Base-by-base conservation (phyloP, 2,888 invertebrate species). In the Vesta saturnalis region DNA sequence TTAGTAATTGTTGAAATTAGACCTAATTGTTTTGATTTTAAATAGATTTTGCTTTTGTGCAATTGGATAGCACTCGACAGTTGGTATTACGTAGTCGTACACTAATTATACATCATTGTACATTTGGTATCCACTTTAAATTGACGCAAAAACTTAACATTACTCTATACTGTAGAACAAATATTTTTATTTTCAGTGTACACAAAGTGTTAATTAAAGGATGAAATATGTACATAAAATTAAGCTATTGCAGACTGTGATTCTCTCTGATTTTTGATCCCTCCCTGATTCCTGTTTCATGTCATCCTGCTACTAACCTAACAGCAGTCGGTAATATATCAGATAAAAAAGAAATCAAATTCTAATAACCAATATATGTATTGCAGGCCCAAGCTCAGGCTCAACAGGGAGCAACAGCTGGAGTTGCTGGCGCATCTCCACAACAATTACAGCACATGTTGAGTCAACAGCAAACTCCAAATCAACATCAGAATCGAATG, bases 361-460 rank as follows among this genome's bases (percentile, higher is more conserved):
- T 16, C 30, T 22, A 47, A 30, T 15, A 1, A n/a, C n/a, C n/a
- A n/a, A n/a, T 14, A 55, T 23, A 56, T 67, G 56, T 68, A 71
- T 74, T 80, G 73, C 73, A 81, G 73, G 81, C 81, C 54, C 83
- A 83, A 70, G 72, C 72, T 16, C 75, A 74, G 66, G 73, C 73
- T 59, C 75, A 73, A 52, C 74, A 74, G 60, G 74, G 73, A 60
- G 80, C 79, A 47, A 80, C 79, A 57, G 76, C 76, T 5, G 78
- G 78, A 21, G 78, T 79, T 8, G 77, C 77, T n/a, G 81, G 79
- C 23, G 78, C 80, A 60, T 80, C 81, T 77, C 86, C 84, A 57
- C 88, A 86, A 76, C 86, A 87, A 74, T 88, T 88, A 83, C 89
- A 88, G 83, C 85, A 85, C 71, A 82, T 84, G 74, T 76, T 84